Percentiles rank a stretch among this genome's conserved stretches.
phyloP scores from a whole-genome alignment of 1,140 invertebrate genomes.

The Trichomalopsis sarcophagae region DNA sequence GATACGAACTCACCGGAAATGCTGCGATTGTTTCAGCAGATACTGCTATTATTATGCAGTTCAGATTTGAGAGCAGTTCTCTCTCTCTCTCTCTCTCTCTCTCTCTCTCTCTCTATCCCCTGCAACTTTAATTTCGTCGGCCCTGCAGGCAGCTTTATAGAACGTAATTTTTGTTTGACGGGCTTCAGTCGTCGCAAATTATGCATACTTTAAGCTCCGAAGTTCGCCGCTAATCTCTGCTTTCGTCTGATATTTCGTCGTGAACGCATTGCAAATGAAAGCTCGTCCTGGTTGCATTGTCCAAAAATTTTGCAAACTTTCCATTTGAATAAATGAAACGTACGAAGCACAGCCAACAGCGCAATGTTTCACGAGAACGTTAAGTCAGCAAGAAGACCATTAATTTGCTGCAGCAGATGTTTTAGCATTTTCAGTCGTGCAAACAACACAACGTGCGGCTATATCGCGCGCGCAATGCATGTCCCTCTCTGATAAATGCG shows the following conservation, averaged over 20 bases:
- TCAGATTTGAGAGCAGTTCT: neutral
- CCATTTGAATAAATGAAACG: neutral
- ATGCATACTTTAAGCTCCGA: no score
- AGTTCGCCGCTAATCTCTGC: no score
- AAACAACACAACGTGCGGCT: neutral
- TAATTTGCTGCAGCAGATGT: constrained; percentile 3
- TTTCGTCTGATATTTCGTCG: neutral
- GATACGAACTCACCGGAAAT: neutral
- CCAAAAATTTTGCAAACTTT: neutral
- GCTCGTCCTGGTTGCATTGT: neutral
- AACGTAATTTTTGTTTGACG: neutral
- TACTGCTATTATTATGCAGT: neutral
- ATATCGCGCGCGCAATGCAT: neutral
- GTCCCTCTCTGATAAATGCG: neutral
- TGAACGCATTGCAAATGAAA: neutral
- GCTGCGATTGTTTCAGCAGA: neutral
- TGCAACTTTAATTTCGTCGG: neutral
- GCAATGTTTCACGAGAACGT: neutral
- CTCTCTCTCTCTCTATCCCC: neutral
- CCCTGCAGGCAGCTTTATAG: neutral
- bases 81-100: neutral
- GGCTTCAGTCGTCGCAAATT: neutral
- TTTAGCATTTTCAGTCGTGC: neutral
- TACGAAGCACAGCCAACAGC: neutral
- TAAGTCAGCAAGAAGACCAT: neutral